phyloP scores from a whole-genome alignment of 2,888 invertebrate genomes.

The Lasioglossum vierecki region DNA sequence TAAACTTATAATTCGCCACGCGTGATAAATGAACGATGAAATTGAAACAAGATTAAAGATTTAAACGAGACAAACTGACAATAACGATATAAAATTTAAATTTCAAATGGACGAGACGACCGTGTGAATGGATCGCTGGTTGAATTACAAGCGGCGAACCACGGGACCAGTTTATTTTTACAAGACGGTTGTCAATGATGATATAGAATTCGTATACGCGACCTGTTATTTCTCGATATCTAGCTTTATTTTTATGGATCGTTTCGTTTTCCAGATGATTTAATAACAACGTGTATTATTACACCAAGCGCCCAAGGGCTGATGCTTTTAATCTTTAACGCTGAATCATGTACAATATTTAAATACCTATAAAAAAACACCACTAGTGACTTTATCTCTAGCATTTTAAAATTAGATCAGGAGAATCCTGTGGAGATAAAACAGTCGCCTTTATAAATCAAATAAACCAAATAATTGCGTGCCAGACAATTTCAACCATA shows the following conservation, averaged over 20 bases:
- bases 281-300: slow-evolving; percentile 44
- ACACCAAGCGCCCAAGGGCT: background rate
- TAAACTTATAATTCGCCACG: background rate
- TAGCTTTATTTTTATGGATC: slow-evolving; percentile 50
- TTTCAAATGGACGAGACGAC: slow-evolving; percentile 18
- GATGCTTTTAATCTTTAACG: slow-evolving; percentile 19
- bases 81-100: background rate
- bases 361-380: background rate
- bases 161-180: slow-evolving; percentile 54
- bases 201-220: slow-evolving; percentile 40
- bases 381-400: background rate
- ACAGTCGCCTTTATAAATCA: background rate
- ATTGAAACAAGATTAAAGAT: background rate
- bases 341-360: background rate
- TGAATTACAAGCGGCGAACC: slow-evolving; percentile 41
- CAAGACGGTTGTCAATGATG: slow-evolving; percentile 57
- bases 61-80: background rate
- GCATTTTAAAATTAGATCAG: background rate
- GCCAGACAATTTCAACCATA: too few relatives aligned
- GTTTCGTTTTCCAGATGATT: slow-evolving; percentile 37
- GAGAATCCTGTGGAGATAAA: slow-evolving; percentile 11
- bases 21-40: background rate
- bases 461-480: background rate
- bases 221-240: slow-evolving; percentile 26
- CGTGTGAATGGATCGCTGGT: slow-evolving; percentile 24